These are phyloP conservation scores for Paracentrotus lividus DNA, from an alignment of 53 echinoderm and acorn worm species.

Conservation along the genomic window DNA sequence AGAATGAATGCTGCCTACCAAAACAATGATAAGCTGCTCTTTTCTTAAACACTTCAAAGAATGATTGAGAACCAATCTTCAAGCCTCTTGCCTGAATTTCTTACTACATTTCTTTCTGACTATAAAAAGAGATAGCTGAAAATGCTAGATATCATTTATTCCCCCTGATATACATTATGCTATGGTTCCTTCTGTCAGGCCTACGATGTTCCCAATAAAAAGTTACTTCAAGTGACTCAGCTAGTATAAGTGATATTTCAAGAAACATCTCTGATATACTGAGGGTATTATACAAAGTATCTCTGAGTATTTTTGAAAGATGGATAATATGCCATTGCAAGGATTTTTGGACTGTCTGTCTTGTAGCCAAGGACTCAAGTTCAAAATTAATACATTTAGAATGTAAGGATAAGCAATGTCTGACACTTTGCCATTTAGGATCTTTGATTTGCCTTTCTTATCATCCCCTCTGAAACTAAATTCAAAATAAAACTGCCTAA, in stretches of 20 bases:
- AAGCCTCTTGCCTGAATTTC: constrained; percentile 48
- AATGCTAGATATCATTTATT: constrained; percentile 60
- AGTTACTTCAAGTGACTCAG: not conserved
- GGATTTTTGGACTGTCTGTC: not conserved
- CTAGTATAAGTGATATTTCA: not conserved
- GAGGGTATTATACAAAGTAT: not conserved
- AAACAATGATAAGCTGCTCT: constrained; percentile 31
- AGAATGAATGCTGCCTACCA: constrained; percentile 64
- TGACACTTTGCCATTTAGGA: no score
- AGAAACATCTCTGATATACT: not conserved
- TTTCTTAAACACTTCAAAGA: constrained; percentile 16
- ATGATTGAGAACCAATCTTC: constrained; percentile 28
- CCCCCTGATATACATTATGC: constrained; percentile 47
- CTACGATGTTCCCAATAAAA: not conserved
- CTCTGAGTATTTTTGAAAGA: not conserved
- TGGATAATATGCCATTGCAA: not conserved
- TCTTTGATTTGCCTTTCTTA: no score
- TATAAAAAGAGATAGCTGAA: constrained; percentile 6
- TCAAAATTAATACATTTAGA: no score
- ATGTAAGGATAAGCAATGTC: no score
- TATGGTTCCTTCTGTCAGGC: constrained; percentile 53
- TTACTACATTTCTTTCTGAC: constrained; percentile 32
- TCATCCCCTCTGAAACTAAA: no score
- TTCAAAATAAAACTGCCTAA: no score
- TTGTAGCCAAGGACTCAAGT: no score